Conservation (phyloP, 2,113 vertebrate species). For the Amia ocellicauda region DNA sequence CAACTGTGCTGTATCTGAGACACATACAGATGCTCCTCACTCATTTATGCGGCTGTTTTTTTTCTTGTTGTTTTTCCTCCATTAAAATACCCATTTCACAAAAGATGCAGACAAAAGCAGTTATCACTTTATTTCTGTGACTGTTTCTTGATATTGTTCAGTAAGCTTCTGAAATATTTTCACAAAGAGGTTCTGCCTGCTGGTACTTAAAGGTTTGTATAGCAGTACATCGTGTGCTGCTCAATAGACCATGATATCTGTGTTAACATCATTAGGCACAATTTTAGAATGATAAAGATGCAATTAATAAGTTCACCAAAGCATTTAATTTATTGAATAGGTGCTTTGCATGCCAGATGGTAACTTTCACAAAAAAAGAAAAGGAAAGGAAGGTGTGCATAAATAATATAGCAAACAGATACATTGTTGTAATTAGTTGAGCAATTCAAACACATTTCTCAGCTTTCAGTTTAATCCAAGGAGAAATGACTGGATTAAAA, state of each 20-base stretch:
- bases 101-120: no score
- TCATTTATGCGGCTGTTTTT: no score
- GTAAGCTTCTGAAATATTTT: conserved; percentile 1
- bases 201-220: not conserved
- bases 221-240: not conserved
- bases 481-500: not conserved
- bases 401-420: not conserved
- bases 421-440: conserved; percentile 6
- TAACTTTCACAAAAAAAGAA: not conserved
- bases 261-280: conserved; percentile 19
- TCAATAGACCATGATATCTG: conserved; percentile 10
- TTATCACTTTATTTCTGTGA: conserved; percentile 12
- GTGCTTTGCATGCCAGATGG: conserved; percentile 11
- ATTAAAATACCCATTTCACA: conserved; percentile 1
- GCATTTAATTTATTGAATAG: conserved; percentile 9
- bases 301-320: conserved; percentile 16
- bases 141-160: not conserved
- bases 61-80: no score
- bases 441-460: conserved; percentile 13
- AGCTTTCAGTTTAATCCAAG: conserved; percentile 4
- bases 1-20: no score
- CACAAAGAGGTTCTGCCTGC: not conserved
- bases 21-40: no score
- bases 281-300: conserved; percentile 22
- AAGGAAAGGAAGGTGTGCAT: conserved; percentile 1